Evolutionary conservation across 2,888 invertebrate species (phyloP), one percentile per base, ranked within the genome.

Genomic region (Watsonalla binaria): DNA sequence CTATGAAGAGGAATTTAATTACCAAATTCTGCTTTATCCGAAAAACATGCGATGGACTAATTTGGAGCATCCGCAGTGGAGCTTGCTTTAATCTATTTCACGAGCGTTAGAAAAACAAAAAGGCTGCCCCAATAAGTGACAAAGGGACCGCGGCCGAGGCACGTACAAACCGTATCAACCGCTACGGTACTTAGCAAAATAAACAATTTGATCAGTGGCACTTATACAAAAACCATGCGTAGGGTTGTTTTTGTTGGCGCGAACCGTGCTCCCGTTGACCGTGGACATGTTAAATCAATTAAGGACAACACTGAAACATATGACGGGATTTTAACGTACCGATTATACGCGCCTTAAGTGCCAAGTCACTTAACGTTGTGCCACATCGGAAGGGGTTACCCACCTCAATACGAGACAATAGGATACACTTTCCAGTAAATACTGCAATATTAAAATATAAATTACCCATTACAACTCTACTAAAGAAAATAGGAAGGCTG

Each of bases 271-370:
- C 68, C 71, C 66, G 68, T 63, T 68, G 62, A 69, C 67, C 63
- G 63, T 58, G 72, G 68, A 84, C 84, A 84, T 74, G 84, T 79
- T 81, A 80, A 83, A 81, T 82, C 85, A 86, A 86, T 86, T 85
- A 86, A 75, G 72, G 69, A 72, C 67, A 76, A 75, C 74, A 63
- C 59, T 15, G 33, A 35, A 45, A 45, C 34, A 56, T 59, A 54
- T 56, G 56, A 58, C 52, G 59, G 61, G 60, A 57, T 65, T 60
- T 57, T 58, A 59, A 51, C 55, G 47, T 59, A 53, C 53, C 52
- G 24, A 24, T 24, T 24, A 24, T 24, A 24, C 24, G 24, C 24
- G 52, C 56, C 53, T n/a, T 33, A 47, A 46, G 37, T 11, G n/a
- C 15, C 24, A 47, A 46, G 9, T 51, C 42, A 14, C 45, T 35